A percentile compares a stretch with the other conserved stretches of the same genome.
Evolutionary conservation across 2,113 vertebrate genomes (phyloP).

Genomic region (Terrapene triunguis): DNA sequence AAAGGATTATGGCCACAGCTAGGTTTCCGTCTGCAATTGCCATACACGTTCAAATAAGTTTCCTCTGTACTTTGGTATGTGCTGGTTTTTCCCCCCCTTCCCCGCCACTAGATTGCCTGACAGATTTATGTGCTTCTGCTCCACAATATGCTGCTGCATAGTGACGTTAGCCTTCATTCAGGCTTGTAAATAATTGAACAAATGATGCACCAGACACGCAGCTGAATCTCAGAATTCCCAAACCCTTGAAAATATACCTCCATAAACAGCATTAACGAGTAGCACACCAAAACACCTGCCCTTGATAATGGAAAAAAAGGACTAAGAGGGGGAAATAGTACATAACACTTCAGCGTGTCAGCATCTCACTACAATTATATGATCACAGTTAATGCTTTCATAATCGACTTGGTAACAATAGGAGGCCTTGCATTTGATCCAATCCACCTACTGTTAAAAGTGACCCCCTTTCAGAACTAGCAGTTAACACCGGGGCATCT

Average conservation of each 20-base stretch:
- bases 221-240: constrained; percentile 19
- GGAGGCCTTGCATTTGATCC: constrained; percentile 34
- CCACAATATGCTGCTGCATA: not conserved
- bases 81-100: accelerated
- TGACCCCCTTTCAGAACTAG: constrained; percentile 47
- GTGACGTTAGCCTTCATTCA: constrained; percentile 47
- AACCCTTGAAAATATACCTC: constrained; percentile 53
- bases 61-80: not conserved
- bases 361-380: constrained; percentile 60
- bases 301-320: constrained; percentile 46
- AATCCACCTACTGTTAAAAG: constrained; percentile 12
- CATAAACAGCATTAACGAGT: constrained; percentile 53
- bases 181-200: constrained; percentile 55
- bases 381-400: constrained; percentile 57
- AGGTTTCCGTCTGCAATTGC: not conserved
- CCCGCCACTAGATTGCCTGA: accelerated
- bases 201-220: constrained; percentile 27
- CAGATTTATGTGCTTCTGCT: not conserved
- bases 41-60: not conserved
- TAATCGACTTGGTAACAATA: constrained; percentile 56
- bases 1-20: not conserved
- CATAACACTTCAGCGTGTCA: constrained; percentile 46
- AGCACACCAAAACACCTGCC: constrained; percentile 47
- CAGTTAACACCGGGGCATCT: not conserved
- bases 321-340: not conserved